Evolutionary conservation across 1,140 invertebrate species (phyloP), one percentile per base, ranked within the genome.

Genomic region (Drusus annulatus): DNA sequence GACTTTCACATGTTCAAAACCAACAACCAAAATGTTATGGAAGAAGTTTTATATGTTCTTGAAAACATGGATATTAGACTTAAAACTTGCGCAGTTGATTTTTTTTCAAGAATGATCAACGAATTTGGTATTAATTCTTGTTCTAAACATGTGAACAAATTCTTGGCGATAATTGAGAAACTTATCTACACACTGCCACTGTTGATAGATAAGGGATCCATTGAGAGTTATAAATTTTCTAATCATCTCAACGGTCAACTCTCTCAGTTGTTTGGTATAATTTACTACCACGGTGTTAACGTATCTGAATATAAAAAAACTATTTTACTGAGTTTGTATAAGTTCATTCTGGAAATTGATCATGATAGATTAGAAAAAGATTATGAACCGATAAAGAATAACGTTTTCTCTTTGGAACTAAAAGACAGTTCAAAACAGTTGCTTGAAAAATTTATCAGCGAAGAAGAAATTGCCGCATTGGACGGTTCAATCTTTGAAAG

Each of bases 1-100:
- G 78, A 78, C 74, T 73, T 76, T 4, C 54, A 73, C 25, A 36
- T 74, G 10, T 36, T 28, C 15, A 10, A 58, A 6, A 21, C 17
- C 16, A 60, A 58, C 56, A 74, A 52, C 19, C 52, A 80, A 21
- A 31, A 68, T 51, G 19, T 86, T 16, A 85, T 89, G 69, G 28
- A 52, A 31, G 36, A 85, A 77, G 79, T 87, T 25, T 56, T 90
- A 8, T 83, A 84, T 78, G 85, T 88, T 54, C 81, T 89, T 17
- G 85, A 88, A 85, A 80, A 87, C 84, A 89, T 85, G 65, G 86
- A 85, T 83, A 77, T 85, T 23, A 86, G 89, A 83, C 62, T 90
- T 28, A 90, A 90, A 84, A 80, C 86, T 50, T 51, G 73, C 13
- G 81, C 84, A 68, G 83, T 90, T 3, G 86, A 85, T n/a, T 89